phyloP scores from a whole-genome alignment of 2,113 vertebrate genomes.

The Sander vitreus region DNA sequence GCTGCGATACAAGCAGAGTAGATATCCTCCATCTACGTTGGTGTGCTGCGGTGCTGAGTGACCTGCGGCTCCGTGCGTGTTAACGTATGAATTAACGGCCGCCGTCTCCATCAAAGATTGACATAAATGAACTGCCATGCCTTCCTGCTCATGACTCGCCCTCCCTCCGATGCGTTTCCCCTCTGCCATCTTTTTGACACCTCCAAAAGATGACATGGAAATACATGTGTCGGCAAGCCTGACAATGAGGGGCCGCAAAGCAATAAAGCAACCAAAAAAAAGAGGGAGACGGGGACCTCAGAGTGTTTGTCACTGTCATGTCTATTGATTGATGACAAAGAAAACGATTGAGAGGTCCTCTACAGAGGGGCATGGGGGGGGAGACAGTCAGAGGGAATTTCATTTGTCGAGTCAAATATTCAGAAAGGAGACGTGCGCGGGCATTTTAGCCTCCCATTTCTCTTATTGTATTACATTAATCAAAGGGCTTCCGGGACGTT shows the following conservation, averaged over 20 bases:
- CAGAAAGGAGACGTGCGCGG: constrained; percentile 89
- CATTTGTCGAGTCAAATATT: constrained; percentile 92
- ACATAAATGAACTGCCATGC: constrained; percentile 73
- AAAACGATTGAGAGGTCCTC: constrained; percentile 92
- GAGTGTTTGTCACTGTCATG: constrained; percentile 91
- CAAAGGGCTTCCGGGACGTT: constrained; percentile 89
- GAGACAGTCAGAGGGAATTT: constrained; percentile 70
- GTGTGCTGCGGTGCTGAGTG: constrained; percentile 30
- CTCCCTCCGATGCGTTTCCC: constrained; percentile 21
- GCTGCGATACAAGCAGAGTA: not conserved
- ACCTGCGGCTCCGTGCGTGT: constrained; percentile 39
- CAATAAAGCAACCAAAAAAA: constrained; percentile 51
- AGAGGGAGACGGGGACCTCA: constrained; percentile 79
- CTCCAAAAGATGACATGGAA: constrained; percentile 72
- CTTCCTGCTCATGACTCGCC: constrained; percentile 46
- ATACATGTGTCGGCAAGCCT: constrained; percentile 70
- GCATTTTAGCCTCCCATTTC: constrained; percentile 90
- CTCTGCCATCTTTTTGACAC: constrained; percentile 75
- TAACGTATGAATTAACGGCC: constrained; percentile 51
- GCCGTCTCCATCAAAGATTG: constrained; percentile 57
- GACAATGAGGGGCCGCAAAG: constrained; percentile 67
- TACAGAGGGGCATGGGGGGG: constrained; percentile 55
- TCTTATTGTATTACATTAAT: constrained; percentile 95
- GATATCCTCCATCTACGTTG: constrained; percentile 43
- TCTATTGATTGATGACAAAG: constrained; percentile 96